A percentile compares a stretch with the other conserved stretches of the same genome.
Evolutionary conservation across 2,113 vertebrate genomes (phyloP).

Genomic region (Stomatorhinus ivindoensis): DNA sequence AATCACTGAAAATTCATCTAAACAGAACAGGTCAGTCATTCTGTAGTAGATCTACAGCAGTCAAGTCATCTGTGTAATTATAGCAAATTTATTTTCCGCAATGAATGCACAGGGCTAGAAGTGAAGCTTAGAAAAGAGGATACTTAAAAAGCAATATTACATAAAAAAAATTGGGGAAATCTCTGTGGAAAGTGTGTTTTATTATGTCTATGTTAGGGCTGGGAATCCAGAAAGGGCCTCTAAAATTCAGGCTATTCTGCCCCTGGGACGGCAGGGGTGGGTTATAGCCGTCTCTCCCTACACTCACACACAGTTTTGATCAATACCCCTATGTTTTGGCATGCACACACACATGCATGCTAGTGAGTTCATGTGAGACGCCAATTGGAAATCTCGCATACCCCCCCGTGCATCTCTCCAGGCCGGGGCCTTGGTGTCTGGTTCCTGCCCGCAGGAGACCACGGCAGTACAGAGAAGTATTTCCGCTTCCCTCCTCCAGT

Average conservation of each 20-base stretch:
- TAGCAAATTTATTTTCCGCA: not conserved
- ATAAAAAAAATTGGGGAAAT: not conserved
- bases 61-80: not conserved
- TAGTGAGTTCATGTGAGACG: not conserved
- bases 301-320: not conserved
- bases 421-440: not conserved
- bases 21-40: not conserved
- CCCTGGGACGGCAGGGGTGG: not conserved
- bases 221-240: not conserved
- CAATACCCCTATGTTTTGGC: not conserved
- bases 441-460: not conserved
- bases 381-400: not conserved
- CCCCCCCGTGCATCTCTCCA: not conserved
- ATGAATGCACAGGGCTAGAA: not conserved
- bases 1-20: not conserved
- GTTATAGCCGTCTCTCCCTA: not conserved
- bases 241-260: not conserved
- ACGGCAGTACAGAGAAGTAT: not conserved
- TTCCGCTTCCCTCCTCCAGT: not conserved
- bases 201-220: not conserved
- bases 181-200: not conserved
- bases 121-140: not conserved
- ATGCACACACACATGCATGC: not conserved
- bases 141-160: not conserved
- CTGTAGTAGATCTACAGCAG: not conserved